phyloP scores from a whole-genome alignment of 1,140 invertebrate species.

The Teleogryllus occipitalis region DNA sequence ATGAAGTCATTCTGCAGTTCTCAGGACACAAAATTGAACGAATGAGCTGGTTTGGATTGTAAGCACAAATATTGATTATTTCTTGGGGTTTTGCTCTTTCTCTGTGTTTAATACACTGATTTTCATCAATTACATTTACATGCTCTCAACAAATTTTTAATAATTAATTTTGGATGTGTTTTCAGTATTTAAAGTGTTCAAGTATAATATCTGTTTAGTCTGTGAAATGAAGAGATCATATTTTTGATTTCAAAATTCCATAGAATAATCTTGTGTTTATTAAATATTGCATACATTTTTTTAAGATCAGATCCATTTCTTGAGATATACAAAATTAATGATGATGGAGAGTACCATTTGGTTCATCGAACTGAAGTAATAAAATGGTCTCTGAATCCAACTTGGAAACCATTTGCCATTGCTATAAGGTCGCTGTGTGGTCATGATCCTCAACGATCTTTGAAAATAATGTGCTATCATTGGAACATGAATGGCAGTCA shows the following conservation, averaged over 20 bases:
- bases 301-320: conserved; percentile 43
- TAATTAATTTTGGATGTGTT: background rate
- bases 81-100: background rate
- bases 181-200: background rate
- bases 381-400: conserved; percentile 45
- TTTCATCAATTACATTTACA: background rate
- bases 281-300: background rate
- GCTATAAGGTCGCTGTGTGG: conserved; percentile 46
- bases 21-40: conserved; percentile 31
- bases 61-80: background rate
- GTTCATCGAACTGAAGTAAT: conserved; percentile 41
- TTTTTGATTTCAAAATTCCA: background rate
- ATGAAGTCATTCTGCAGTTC: conserved; percentile 41
- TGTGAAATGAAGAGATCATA: background rate
- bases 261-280: background rate
- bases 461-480: conserved; percentile 36
- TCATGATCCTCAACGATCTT: conserved; percentile 47
- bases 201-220: background rate
- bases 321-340: conserved; percentile 40
- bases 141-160: background rate
- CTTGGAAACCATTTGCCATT: conserved; percentile 48
- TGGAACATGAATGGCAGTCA: conserved; percentile 31
- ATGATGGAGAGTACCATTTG: conserved; percentile 36
- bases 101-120: background rate
- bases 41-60: conserved; percentile 44